Percentiles rank a stretch among this genome's conserved stretches.
phyloP scores from a whole-genome alignment of 2,888 invertebrate genomes.

The Epinotia demarniana region DNA sequence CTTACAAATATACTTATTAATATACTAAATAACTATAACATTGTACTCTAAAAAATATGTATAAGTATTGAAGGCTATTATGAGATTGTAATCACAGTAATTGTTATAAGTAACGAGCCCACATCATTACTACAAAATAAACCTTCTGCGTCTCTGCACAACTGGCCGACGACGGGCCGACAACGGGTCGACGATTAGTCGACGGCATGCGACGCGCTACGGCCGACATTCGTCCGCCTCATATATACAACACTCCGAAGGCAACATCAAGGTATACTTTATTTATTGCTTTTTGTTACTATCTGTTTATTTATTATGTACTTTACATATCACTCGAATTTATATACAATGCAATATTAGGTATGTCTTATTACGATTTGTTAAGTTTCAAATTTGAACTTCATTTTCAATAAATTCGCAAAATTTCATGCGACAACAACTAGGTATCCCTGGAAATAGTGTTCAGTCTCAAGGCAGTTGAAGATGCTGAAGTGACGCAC shows the following conservation, averaged over 20 bases:
- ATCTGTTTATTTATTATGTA: constrained; percentile 75
- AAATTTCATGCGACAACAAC: constrained; percentile 61
- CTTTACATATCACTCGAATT: constrained; percentile 80
- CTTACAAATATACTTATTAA: constrained; percentile 78
- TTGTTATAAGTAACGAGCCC: constrained; percentile 83
- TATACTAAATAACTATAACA: constrained; percentile 84
- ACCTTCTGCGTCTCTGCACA: constrained; percentile 65
- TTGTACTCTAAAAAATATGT: constrained; percentile 85
- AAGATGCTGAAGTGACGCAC: constrained; percentile 57
- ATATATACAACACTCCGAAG: constrained; percentile 78
- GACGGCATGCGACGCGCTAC: constrained; percentile 54
- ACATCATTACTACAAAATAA: constrained; percentile 80
- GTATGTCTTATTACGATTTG: constrained; percentile 52
- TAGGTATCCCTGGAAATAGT: constrained; percentile 60
- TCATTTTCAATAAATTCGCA: constrained; percentile 54
- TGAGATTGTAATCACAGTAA: constrained; percentile 84
- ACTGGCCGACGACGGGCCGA: constrained; percentile 46
- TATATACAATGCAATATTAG: constrained; percentile 71
- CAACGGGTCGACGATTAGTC: neutral
- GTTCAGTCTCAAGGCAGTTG: constrained; percentile 74
- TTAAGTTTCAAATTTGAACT: constrained; percentile 71
- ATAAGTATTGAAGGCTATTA: constrained; percentile 85
- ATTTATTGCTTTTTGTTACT: constrained; percentile 83
- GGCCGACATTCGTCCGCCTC: constrained; percentile 67
- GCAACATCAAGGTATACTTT: constrained; percentile 85